Evolutionary conservation across 2,113 vertebrate genomes (phyloP).

Genomic region (Nanorana parkeri): DNA sequence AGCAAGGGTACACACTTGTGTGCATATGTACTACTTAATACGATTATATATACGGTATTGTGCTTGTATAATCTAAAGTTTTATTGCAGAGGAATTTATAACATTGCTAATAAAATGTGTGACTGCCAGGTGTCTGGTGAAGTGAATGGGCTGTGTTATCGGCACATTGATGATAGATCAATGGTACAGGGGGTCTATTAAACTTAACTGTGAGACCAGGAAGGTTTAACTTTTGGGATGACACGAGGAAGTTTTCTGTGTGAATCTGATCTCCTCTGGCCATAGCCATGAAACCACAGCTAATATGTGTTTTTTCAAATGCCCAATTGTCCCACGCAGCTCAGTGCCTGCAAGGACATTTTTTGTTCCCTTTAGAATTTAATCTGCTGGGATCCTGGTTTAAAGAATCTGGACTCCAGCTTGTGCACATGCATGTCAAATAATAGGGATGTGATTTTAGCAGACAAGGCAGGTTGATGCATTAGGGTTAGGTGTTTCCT

Average conservation of each 20-base stretch:
- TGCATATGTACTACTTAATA: constrained; percentile 6
- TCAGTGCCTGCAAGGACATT: constrained; percentile 23
- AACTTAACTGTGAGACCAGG: constrained; percentile 8
- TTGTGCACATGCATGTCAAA: background rate
- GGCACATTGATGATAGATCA: constrained; percentile 31
- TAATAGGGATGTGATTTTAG: background rate
- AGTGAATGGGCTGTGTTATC: constrained; percentile 15
- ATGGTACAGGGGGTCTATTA: constrained; percentile 34
- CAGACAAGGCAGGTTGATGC: background rate
- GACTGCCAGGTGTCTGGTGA: constrained; percentile 47
- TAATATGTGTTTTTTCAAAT: constrained; percentile 40
- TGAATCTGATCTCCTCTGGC: constrained; percentile 23
- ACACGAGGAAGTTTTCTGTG: constrained; percentile 20
- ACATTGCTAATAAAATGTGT: constrained; percentile 30
- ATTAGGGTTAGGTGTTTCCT: constrained; percentile 5
- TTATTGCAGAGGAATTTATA: constrained; percentile 30
- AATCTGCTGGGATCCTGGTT: background rate
- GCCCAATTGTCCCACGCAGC: constrained; percentile 32
- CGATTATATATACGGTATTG: constrained; percentile 23
- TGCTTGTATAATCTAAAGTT: constrained; percentile 23
- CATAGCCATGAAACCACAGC: constrained; percentile 42
- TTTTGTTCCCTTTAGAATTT: background rate
- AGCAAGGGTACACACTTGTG: background rate
- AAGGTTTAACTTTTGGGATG: constrained; percentile 32
- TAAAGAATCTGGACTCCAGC: background rate